phyloP scores from a whole-genome alignment of 2,797 vertebrate genomes.

The Graptemys geographica region DNA sequence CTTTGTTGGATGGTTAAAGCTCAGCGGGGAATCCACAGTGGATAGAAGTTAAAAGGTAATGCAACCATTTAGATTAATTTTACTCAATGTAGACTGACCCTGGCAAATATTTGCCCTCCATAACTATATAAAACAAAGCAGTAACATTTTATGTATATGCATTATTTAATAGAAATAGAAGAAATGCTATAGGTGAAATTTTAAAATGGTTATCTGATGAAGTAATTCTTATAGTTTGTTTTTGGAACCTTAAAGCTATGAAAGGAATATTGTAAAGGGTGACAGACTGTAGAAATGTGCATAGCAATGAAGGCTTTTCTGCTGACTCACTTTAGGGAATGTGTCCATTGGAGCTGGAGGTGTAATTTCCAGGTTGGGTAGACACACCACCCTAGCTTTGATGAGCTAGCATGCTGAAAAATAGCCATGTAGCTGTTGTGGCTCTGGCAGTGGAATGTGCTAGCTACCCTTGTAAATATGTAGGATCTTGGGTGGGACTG shows the following conservation, averaged over 20 bases:
- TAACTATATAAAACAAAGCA: neutral
- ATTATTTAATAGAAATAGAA: neutral
- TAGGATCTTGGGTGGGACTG: too few species aligned
- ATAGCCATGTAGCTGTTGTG: too few species aligned
- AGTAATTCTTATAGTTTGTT: neutral
- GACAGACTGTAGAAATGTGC: neutral
- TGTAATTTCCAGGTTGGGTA: too few species aligned
- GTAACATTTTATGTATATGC: neutral
- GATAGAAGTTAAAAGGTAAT: neutral
- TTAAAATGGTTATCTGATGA: neutral
- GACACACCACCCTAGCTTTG: too few species aligned
- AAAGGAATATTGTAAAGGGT: neutral
- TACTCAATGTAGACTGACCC: neutral
- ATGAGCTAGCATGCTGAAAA: too few species aligned
- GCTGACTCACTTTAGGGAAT: fast-evolving
- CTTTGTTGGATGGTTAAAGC: neutral
- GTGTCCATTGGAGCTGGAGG: too few species aligned
- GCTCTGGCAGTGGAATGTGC: too few species aligned
- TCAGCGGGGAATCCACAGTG: fast-evolving
- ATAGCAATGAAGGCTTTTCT: fast-evolving
- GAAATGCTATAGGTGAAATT: neutral
- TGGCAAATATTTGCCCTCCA: neutral
- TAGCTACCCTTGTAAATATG: too few species aligned
- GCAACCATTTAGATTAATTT: neutral
- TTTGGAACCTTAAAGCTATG: neutral